Conservation (phyloP, 2,888 invertebrate species). For the Aleiodes testaceus region DNA sequence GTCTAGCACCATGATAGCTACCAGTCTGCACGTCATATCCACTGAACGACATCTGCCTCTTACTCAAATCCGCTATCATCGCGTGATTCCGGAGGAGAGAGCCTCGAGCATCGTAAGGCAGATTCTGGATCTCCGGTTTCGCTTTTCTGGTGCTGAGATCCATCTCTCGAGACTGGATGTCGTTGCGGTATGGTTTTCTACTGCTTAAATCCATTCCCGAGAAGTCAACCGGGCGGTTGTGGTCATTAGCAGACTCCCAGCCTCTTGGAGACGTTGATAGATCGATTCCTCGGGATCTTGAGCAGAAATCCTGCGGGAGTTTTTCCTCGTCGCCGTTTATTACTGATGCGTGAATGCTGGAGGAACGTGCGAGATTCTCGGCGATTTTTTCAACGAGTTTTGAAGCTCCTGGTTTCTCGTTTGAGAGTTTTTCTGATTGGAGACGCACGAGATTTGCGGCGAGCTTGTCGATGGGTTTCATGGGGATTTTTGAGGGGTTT, state of each 20-base stretch:
- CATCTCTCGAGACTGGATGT: constrained; percentile 68
- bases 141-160: constrained; percentile 68
- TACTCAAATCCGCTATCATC: constrained; percentile 69
- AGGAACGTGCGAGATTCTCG: constrained; percentile 67
- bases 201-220: constrained; percentile 70
- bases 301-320: constrained; percentile 31
- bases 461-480: constrained; percentile 68
- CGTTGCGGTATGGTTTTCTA: constrained; percentile 62
- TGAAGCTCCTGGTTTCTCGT: constrained; percentile 51
- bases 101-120: constrained; percentile 62
- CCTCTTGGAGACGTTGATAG: constrained; percentile 65
- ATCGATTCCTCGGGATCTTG: constrained; percentile 62
- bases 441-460: constrained; percentile 67
- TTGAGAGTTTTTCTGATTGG: constrained; percentile 63
- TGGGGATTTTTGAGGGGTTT: constrained; percentile 61
- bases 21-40: constrained; percentile 61
- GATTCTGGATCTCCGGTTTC: constrained; percentile 60
- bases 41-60: constrained; percentile 64
- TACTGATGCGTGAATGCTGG: constrained; percentile 53
- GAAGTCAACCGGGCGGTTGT: constrained; percentile 64
- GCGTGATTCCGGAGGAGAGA: constrained; percentile 65
- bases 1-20: constrained; percentile 61
- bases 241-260: constrained; percentile 60
- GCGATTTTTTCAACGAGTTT: constrained; percentile 70
- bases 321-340: constrained; percentile 61